Conservation (phyloP, 2,113 vertebrate genomes). For the Anoplopoma fimbria region DNA sequence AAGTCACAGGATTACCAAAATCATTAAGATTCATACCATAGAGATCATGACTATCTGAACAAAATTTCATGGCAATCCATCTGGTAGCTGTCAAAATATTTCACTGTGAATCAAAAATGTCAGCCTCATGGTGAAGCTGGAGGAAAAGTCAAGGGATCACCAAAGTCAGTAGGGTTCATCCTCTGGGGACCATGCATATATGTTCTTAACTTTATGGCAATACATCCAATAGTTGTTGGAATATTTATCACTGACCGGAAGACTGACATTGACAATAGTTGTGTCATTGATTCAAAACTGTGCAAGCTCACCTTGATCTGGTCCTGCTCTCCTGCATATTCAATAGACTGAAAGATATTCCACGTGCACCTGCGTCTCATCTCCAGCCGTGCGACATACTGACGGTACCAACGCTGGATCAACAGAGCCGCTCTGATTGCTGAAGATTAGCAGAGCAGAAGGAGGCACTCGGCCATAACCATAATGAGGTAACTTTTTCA, state of each 20-base stretch:
- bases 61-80: neutral
- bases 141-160: neutral
- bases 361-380: slow-evolving; percentile 92
- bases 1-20: neutral
- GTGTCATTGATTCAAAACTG: neutral
- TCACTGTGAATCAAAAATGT: neutral
- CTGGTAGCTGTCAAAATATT: neutral
- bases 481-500: neutral
- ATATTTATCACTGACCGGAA: neutral
- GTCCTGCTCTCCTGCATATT: slow-evolving; percentile 93
- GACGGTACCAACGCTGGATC: slow-evolving; percentile 95
- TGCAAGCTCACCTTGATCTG: slow-evolving; percentile 89
- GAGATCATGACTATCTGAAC: neutral
- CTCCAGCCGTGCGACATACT: slow-evolving; percentile 89
- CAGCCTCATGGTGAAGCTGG: neutral
- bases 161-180: neutral
- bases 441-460: slow-evolving; percentile 50
- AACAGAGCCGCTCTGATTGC: slow-evolving; percentile 90
- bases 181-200: neutral
- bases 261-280: neutral
- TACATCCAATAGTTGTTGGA: neutral
- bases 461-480: neutral
- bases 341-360: slow-evolving; percentile 96
- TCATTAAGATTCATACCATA: neutral
- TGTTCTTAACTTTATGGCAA: neutral